Base-by-base conservation (phyloP, 2,113 vertebrate genomes). In the Willisornis vidua region DNA sequence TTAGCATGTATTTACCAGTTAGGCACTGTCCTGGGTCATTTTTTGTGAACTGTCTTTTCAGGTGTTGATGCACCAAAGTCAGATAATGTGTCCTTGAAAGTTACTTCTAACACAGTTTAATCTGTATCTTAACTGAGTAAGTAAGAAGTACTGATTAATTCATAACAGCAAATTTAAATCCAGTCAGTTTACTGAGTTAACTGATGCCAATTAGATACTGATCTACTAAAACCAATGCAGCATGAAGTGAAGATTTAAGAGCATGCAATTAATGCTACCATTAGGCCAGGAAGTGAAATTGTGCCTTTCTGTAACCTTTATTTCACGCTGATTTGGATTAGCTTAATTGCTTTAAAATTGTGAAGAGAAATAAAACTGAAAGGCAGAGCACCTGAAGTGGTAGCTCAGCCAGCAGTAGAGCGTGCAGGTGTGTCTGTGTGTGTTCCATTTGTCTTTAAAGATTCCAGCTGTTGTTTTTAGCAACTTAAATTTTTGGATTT, bases 171-270 rank as follows among this genome's bases (percentile, higher is more conserved):
- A 48, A 63, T 94, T 74, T 62, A 84, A 86, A 62, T 80, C 68
- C 82, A 83, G 54, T 80, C 63, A 54, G 45, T 89, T 86, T 89
- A 51, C 25, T 28, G 45, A 70, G 25, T 57, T 83, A 89, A 57
- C 67, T 66, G 63, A 46, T 89, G 88, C 59, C 72, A 93, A 17
- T 90, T 88, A 80, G 72, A 55, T 72, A 35, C 67, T 45, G 61
- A 67, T 88, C 94, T 71, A 26, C 90, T 95, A 48, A 94, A 96
- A 78, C 68, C 49, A 83, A 9, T 63, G 61, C 82, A 90, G 82
- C 57, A 31, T 83, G 33, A 86, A 74, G 57, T 43, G 48, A 62
- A 87, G 78, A 80, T 93, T 82, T 90, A 76, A 52, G 70, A 90
- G 24, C 23, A 39, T 83, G 79, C 71, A 52, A 28, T 77, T 95